These are phyloP conservation scores for Sussaba pulchella DNA, from an alignment of 2,888 invertebrate genomes.

Conservation along the genomic window DNA sequence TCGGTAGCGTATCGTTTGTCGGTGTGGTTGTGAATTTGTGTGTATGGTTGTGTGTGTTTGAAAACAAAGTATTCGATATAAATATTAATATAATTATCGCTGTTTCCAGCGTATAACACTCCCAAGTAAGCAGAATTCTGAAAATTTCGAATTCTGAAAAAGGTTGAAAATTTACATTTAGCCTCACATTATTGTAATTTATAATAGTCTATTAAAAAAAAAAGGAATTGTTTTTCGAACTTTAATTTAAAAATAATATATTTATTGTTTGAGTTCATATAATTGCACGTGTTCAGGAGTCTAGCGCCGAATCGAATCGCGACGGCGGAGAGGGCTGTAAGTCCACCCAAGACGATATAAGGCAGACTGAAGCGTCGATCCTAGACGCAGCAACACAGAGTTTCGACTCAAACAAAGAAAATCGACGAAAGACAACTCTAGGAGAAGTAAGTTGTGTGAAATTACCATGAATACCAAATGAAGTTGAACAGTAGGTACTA, in stretches of 20 bases:
- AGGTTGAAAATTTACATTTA: neutral
- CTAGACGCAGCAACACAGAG: neutral
- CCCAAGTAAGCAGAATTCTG: conserved; percentile 11
- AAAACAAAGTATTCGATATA: no score
- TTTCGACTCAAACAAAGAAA: conserved; percentile 8
- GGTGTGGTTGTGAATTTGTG: no score
- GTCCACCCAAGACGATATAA: neutral
- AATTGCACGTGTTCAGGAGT: conserved; percentile 15
- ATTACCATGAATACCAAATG: neutral
- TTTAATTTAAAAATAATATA: no score
- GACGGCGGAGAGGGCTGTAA: neutral
- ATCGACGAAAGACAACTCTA: neutral
- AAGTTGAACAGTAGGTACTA: conserved; percentile 9
- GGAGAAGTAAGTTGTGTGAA: conserved; percentile 3
- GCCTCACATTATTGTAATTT: conserved; percentile 2
- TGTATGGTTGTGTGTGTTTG: no score
- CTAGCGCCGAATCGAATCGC: conserved; percentile 4
- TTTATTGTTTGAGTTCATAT: neutral
- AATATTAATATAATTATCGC: no score
- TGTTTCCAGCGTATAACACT: no score
- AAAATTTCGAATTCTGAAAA: neutral
- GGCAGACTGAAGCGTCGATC: neutral
- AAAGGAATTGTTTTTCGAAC: no score
- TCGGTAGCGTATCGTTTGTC: no score
- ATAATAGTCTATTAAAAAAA: neutral